Evolutionary conservation across 2,797 vertebrate genomes (phyloP).

Genomic region (Melanotaenia parkinsoni): DNA sequence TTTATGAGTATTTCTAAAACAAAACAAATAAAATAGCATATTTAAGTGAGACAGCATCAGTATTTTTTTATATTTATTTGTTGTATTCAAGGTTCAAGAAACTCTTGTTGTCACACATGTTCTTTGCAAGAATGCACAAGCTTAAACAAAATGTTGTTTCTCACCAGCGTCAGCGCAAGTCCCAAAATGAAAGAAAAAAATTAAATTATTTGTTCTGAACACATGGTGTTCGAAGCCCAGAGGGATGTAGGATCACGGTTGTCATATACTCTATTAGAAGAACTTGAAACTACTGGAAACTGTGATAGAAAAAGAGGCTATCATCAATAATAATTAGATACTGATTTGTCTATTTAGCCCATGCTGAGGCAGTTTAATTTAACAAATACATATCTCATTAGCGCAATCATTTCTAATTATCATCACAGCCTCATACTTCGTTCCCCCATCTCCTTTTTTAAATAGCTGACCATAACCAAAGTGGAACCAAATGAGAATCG

Average conservation of each 20-base stretch:
- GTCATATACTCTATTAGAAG: neutral
- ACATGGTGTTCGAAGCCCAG: neutral
- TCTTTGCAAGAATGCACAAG: too few species aligned
- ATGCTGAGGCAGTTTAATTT: slow-evolving; percentile 39
- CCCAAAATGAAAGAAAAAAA: too few species aligned
- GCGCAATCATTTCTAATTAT: slow-evolving; percentile 83
- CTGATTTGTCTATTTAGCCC: slow-evolving; percentile 53
- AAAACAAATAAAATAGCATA: too few species aligned
- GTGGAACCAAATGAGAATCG: neutral
- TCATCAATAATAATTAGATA: slow-evolving; percentile 64
- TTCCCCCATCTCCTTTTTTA: slow-evolving; percentile 10
- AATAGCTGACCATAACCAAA: slow-evolving; percentile 10
- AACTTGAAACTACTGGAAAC: neutral
- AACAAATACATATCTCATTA: slow-evolving; percentile 82
- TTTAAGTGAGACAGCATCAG: too few species aligned
- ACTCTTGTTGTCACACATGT: too few species aligned
- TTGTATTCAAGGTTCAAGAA: too few species aligned
- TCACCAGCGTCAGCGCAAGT: too few species aligned
- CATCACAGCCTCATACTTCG: slow-evolving; percentile 24
- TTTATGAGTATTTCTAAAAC: too few species aligned
- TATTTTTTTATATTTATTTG: too few species aligned
- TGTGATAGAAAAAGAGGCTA: slow-evolving; percentile 17
- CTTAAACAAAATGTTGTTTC: too few species aligned
- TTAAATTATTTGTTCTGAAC: neutral
- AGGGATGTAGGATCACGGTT: neutral